These are phyloP conservation scores for Desmodus rotundus DNA, from an alignment of 2,113 vertebrate genomes.

Conservation along the genomic window DNA sequence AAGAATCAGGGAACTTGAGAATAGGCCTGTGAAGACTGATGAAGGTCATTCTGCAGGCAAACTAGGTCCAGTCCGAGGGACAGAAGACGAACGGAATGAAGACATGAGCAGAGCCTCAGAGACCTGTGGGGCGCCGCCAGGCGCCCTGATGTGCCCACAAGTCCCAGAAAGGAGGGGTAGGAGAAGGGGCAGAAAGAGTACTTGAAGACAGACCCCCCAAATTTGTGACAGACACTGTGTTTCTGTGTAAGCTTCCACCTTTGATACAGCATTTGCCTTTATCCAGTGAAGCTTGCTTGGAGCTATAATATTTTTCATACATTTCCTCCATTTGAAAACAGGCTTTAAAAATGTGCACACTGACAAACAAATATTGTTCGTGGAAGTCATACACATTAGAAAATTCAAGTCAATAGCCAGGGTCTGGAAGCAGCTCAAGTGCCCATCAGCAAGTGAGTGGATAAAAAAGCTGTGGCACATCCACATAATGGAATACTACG, in stretches of 20 bases:
- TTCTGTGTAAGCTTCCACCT: neutral
- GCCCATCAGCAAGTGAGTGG: no score
- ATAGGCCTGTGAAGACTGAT: neutral
- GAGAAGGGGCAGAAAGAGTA: no score
- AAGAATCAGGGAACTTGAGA: neutral
- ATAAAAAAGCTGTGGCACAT: no score
- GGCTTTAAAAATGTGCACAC: conserved; percentile 44
- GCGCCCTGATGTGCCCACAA: no score
- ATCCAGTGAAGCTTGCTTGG: neutral
- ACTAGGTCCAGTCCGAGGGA: neutral
- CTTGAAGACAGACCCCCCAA: no score
- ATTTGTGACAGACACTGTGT: no score
- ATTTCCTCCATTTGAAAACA: conserved; percentile 63
- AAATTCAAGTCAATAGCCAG: neutral
- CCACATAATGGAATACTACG: no score
- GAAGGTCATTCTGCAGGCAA: neutral
- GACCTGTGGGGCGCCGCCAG: no score
- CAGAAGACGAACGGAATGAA: neutral
- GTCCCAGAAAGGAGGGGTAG: no score
- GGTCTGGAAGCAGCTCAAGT: no score
- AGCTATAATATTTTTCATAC: conserved; percentile 63
- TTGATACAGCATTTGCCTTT: conserved; percentile 1
- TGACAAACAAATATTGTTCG: conserved; percentile 53
- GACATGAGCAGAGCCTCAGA: no score
- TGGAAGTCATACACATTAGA: conserved; percentile 55